Percentiles rank a stretch among this genome's conserved stretches.
These are phyloP conservation scores for Galemys pyrenaicus DNA, from an alignment of 2,113 vertebrate genomes.

Conservation along the genomic window DNA sequence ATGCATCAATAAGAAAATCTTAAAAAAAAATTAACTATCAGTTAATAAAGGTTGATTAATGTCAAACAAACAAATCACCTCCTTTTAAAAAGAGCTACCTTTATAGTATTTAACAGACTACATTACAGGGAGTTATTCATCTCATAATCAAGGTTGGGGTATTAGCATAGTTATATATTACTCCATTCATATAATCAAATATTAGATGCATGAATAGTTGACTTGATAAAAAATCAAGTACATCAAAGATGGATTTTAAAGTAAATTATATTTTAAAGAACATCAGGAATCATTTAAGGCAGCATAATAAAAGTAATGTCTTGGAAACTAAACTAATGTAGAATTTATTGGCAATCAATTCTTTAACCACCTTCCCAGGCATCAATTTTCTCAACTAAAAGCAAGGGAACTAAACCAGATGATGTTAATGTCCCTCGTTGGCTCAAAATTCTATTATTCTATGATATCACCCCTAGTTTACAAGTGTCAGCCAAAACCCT, in stretches of 20 bases:
- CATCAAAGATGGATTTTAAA: constrained; percentile 30
- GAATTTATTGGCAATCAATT: constrained; percentile 17
- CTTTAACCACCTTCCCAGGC: constrained; percentile 43
- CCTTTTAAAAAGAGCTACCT: neutral
- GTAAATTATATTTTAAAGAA: constrained; percentile 22
- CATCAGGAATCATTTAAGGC: constrained; percentile 20
- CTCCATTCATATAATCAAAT: neutral
- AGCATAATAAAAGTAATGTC: neutral
- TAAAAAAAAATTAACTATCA: constrained; percentile 27
- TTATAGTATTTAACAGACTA: neutral
- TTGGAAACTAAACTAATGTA: neutral
- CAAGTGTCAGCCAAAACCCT: constrained; percentile 56
- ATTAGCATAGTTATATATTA: neutral
- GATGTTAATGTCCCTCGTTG: neutral
- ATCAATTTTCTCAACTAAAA: constrained; percentile 64
- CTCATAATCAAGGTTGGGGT: neutral
- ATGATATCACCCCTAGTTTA: constrained; percentile 60
- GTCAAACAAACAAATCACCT: neutral
- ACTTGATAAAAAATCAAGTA: neutral
- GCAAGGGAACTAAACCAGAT: constrained; percentile 53
- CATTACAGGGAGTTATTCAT: neutral
- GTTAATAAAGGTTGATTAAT: neutral
- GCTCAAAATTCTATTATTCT: constrained; percentile 49
- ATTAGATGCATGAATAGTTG: neutral
- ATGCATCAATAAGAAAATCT: too few species aligned